A percentile compares a stretch with the other conserved stretches of the same genome.
Conservation (phyloP, 2,888 invertebrate genomes). For the Cyrtodaria siliqua region DNA sequence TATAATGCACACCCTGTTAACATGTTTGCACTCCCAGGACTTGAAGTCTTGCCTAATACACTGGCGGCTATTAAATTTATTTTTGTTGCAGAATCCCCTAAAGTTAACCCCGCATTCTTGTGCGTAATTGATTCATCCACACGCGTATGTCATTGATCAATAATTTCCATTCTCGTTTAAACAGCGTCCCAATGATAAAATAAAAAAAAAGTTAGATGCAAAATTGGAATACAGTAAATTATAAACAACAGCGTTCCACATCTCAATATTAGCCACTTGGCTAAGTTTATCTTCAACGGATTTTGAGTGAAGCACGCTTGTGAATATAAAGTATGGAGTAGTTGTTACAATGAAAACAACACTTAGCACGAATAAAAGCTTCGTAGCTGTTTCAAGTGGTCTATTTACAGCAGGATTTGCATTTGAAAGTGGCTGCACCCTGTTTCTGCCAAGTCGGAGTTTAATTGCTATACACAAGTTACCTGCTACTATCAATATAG, state of each 20-base stretch:
- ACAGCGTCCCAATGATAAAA: background rate
- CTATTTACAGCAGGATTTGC: too few species aligned
- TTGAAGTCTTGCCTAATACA: too few species aligned
- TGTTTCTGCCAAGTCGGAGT: background rate
- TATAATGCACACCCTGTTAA: too few species aligned
- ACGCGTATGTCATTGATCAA: too few species aligned
- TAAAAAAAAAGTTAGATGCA: constrained; percentile 2
- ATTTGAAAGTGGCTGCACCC: background rate
- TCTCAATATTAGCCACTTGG: background rate
- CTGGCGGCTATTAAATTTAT: too few species aligned
- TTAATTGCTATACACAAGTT: background rate
- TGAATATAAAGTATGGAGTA: background rate
- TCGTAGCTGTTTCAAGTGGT: background rate
- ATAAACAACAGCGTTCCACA: background rate
- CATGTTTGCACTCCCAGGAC: too few species aligned
- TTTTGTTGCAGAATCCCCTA: too few species aligned
- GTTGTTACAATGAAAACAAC: background rate
- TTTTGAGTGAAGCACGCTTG: background rate
- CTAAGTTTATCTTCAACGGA: background rate
- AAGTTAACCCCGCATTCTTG: too few species aligned
- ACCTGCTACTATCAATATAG: background rate
- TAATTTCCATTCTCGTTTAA: too few species aligned
- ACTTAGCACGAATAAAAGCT: background rate
- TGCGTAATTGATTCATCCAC: too few species aligned
- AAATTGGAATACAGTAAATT: background rate